phyloP scores from a whole-genome alignment of 2,113 vertebrate species.

The human region GRCh38 chr5:180111001-180111500 shows the following conservation, averaged over 20 bases:
- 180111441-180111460: constrained; percentile 81
- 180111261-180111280: not conserved
- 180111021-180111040: too few species aligned
- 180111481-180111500: constrained; percentile 87
- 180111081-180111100: too few species aligned
- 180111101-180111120: too few species aligned
- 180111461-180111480: constrained; percentile 87
- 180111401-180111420: not conserved
- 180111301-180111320: not conserved
- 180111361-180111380: not conserved
- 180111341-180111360: fast-evolving
- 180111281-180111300: not conserved
- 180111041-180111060: too few species aligned
- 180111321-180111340: not conserved
- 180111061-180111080: too few species aligned
- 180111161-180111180: not conserved
- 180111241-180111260: not conserved
- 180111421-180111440: not conserved
- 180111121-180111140: not conserved
- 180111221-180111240: not conserved
- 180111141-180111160: not conserved
- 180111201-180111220: not conserved
- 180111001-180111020: too few species aligned
- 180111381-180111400: not conserved
- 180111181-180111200: not conserved